Evolutionary conservation across 2,888 invertebrate species (phyloP), one percentile per base, ranked within the genome.

Genomic region (Amblyjoppa proteus): DNA sequence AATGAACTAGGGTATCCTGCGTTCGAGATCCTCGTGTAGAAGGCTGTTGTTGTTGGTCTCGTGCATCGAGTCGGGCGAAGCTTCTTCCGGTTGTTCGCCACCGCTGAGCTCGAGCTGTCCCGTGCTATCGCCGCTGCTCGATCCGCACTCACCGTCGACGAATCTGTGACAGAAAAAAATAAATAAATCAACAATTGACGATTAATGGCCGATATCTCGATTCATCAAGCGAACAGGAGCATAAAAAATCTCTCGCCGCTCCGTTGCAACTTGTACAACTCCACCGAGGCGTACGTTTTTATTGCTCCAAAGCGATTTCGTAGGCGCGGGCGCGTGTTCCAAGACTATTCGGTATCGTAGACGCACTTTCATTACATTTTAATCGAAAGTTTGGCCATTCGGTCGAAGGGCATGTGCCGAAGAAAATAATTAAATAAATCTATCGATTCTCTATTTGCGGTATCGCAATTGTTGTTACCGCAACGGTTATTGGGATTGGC

Each of bases 21-120:
- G 94, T 91, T 95, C 95, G 89, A 95, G 92, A 89, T 95, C 95
- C 89, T 95, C 94, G 91, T 95, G 95, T 83, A 95, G 94, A 90
- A 95, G 93, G 86, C 94, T 95, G 91, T 95, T 95, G 91, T 95
- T 95, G 91, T 95, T 95, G 88, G 94, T 94, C 90, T 95, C 95
- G 90, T 93, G 93, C 70, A 92, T 91, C 81, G 93, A 93, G 38
- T 91, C 91, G 2, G 94, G 93, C 3, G 94, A 94, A 45, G 93
- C 91, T 82, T 93, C 92, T 86, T 93, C 92, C 76, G 93, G 91
- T 81, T 94, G 94, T 74, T 93, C 93, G 61, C 93, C 93, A 31
- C 94, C 93, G 87, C 94, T 94, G 69, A 93, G 80, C 87, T 93
- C 93, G 80, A 93, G 88, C 84, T 94, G 94, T 49, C 93, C 94